Percentiles rank a stretch among this genome's conserved stretches.
phyloP scores from a whole-genome alignment of 2,113 vertebrate species.

The Elanus axillaris region DNA sequence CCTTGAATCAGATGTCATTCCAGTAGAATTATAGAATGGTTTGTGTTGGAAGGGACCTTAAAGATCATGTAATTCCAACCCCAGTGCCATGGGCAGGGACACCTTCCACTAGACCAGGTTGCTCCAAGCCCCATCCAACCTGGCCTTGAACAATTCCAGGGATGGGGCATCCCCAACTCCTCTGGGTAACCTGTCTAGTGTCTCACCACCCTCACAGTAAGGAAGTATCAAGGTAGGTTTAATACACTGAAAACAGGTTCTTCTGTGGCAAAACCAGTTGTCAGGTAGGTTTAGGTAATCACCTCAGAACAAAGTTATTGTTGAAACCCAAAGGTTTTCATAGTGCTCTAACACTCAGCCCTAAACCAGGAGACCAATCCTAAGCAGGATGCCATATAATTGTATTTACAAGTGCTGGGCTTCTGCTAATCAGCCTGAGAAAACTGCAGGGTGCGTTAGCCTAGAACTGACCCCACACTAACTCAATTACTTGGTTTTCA shows the following conservation, averaged over 20 bases:
- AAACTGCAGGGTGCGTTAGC: background rate
- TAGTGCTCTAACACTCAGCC: background rate
- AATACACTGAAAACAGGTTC: background rate
- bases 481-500: background rate
- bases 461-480: background rate
- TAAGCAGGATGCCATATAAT: background rate
- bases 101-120: fast-evolving
- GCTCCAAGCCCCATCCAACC: fast-evolving
- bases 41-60: background rate
- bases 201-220: too few species aligned
- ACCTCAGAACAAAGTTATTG: background rate
- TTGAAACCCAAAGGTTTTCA: background rate
- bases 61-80: background rate
- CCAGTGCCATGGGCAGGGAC: fast-evolving
- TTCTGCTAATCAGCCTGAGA: background rate
- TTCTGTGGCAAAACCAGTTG: background rate
- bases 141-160: background rate
- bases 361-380: background rate
- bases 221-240: background rate
- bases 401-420: background rate
- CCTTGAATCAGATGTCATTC: background rate
- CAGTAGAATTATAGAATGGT: background rate
- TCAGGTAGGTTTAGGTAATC: background rate
- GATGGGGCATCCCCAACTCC: background rate
- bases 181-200: fast-evolving